Evolutionary conservation across 35 echinoderm and acorn worm genomes (phyloP), one percentile per base, ranked within the genome.

Genomic region (Hemicentrotus pulcherrimus): DNA sequence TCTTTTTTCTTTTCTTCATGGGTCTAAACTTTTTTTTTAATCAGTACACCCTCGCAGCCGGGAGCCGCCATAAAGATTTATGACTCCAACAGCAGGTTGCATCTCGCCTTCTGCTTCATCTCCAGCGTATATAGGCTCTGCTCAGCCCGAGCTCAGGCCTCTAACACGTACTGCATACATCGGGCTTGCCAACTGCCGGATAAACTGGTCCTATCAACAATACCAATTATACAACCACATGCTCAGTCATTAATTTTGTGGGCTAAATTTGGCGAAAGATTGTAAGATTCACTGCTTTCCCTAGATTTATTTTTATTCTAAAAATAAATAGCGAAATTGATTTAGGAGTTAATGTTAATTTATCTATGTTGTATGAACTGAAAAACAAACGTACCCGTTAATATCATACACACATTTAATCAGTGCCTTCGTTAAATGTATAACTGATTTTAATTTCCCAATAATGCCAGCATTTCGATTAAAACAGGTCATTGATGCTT

Each of bases 1-100:
- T 78, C 65, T 4, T 22, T 4, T 28, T 78, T 55, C 15, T 55
- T n/a, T n/a, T 41, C 35, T 28, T 28, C 65, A 78, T 78, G 65
- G 28, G 19, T 78, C 65, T 78, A 78, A 78, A 78, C 65, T 78
- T 78, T 22, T 78, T 24, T 78, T 78, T 78, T 78, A 78, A 78
- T 78, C 65, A 78, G 65, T 28, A n/a, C 19, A 78, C 65, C 65
- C 65, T n/a, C 65, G 65, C 65, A 78, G 65, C 65, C 65, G 28
- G 65, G 65, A 78, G 65, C 65, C 65, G 65, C 65, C 65, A 78
- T 78, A 78, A 78, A 78, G 65, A 78, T 78, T 78, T 78, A 78
- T 78, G 65, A 78, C 65, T 14, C 65, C 65, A 59, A 28, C 65
- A 78, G 65, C 65, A 78, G 65, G 65, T 78, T 78, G 65, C 22